Percentiles rank a stretch among this genome's conserved stretches.
These are phyloP conservation scores for Rhabdomys dilectus DNA, from an alignment of 2,113 vertebrate species.

Conservation along the genomic window DNA sequence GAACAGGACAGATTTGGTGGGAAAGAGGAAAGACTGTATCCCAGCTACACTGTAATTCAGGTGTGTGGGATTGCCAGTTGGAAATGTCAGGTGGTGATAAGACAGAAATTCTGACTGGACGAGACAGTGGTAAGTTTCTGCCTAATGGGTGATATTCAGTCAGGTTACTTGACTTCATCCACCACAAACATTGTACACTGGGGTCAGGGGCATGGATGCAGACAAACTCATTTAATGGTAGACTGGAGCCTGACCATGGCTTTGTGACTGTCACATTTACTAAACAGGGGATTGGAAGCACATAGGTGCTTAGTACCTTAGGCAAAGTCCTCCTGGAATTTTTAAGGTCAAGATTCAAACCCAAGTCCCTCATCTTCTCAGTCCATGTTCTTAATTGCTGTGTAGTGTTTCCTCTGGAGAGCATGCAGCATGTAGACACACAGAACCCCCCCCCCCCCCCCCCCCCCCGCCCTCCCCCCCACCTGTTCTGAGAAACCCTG, in stretches of 20 bases:
- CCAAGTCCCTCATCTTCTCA: background rate
- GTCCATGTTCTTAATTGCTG: background rate
- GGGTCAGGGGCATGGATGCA: too few relatives aligned
- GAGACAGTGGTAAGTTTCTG: background rate
- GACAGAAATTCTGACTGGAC: background rate
- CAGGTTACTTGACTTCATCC: background rate
- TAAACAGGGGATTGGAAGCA: background rate
- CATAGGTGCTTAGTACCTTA: background rate
- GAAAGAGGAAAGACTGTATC: background rate
- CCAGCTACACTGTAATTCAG: background rate
- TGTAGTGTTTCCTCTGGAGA: background rate
- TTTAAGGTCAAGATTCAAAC: background rate
- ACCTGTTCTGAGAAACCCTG: background rate
- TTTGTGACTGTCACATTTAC: background rate
- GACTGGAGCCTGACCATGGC: background rate
- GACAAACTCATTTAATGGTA: background rate
- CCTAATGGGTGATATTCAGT: background rate
- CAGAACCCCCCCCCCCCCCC: background rate
- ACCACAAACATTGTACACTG: background rate
- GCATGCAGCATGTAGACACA: background rate
- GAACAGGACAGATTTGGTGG: background rate
- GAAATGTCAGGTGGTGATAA: background rate
- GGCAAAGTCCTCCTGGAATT: background rate
- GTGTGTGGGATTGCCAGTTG: background rate
- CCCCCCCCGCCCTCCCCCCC: too few relatives aligned